Percentiles rank a stretch among this genome's conserved stretches.
Conservation (phyloP, 2,888 invertebrate genomes). For the Diplolepis rosae region DNA sequence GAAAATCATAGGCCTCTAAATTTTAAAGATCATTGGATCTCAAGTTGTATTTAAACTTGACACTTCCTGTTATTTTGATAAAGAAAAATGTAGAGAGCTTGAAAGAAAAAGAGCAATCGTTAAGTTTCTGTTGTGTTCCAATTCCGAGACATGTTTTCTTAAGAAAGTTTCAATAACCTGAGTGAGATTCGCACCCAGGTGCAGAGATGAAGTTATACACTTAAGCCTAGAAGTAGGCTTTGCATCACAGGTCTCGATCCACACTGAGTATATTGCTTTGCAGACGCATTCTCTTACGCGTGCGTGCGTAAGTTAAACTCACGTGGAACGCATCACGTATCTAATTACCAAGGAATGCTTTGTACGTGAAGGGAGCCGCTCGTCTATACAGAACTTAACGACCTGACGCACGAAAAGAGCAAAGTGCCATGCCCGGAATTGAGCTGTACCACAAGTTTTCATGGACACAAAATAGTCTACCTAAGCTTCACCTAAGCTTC, state of each 20-base stretch:
- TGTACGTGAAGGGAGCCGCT: conserved; percentile 62
- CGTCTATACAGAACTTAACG: conserved; percentile 55
- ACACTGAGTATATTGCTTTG: conserved; percentile 41
- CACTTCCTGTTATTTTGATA: no score
- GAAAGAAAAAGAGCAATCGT: conserved; percentile 15
- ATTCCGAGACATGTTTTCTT: conserved; percentile 23
- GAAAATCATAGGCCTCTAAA: no score
- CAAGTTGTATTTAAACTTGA: no score
- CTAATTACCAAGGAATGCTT: conserved; percentile 67
- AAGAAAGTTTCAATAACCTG: conserved; percentile 30
- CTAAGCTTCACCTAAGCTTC: background rate
- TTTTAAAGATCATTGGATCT: no score
- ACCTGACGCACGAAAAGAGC: conserved; percentile 49
- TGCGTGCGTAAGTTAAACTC: conserved; percentile 43
- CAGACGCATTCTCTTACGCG: conserved; percentile 41
- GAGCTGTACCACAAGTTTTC: conserved; percentile 42
- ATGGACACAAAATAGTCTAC: conserved; percentile 22
- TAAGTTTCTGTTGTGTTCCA: conserved; percentile 27
- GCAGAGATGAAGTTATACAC: conserved; percentile 8
- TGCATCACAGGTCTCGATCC: conserved; percentile 35
- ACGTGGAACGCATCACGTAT: conserved; percentile 57
- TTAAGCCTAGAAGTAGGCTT: conserved; percentile 27
- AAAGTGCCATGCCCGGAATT: conserved; percentile 45
- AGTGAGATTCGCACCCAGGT: conserved; percentile 11
- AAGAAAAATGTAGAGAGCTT: conserved; percentile 21